phyloP scores from a whole-genome alignment of 37 sponge, comb jelly and placozoan species.

The Spongilla lacustris region DNA sequence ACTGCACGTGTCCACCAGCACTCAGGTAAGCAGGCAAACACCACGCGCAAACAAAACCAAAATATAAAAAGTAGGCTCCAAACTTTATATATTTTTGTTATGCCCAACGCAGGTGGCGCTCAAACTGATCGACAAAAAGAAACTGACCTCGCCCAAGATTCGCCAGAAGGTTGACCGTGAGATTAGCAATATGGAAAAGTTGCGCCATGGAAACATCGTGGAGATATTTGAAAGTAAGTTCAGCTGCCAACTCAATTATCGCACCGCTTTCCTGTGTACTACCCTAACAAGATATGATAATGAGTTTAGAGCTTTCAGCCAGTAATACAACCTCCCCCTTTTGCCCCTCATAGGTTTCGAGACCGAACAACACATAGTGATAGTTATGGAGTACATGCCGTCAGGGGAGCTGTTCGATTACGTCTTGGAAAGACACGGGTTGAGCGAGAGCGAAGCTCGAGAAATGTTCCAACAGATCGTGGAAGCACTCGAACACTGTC shows the following conservation, averaged over 20 bases:
- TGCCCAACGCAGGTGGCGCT: slow-evolving; percentile 43
- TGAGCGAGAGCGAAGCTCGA: slow-evolving; percentile 40
- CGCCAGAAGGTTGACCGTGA: slow-evolving; percentile 23
- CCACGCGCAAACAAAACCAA: too few relatives aligned
- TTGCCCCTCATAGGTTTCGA: slow-evolving; percentile 52
- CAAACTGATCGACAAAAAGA: slow-evolving; percentile 43
- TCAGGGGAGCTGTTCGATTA: slow-evolving; percentile 62
- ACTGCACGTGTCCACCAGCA: slow-evolving; percentile 14
- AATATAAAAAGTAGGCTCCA: too few relatives aligned
- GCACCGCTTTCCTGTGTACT: background rate
- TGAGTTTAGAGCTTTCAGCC: background rate
- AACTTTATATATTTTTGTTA: too few relatives aligned
- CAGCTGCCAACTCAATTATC: too few relatives aligned
- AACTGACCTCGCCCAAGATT: background rate
- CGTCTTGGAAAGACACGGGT: slow-evolving; percentile 25
- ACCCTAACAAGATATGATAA: background rate
- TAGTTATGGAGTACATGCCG: slow-evolving; percentile 56
- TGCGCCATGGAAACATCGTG: slow-evolving; percentile 39
- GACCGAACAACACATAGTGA: slow-evolving; percentile 9
- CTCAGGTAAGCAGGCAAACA: slow-evolving; percentile 3
- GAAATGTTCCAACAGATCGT: slow-evolving; percentile 37
- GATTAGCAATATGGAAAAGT: slow-evolving; percentile 40
- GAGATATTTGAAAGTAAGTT: slow-evolving; percentile 48
- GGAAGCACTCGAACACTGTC: slow-evolving; percentile 43
- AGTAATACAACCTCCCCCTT: too few relatives aligned